Evolutionary conservation across 2,888 invertebrate genomes (phyloP).

Genomic region (Andrena hattorfiana): DNA sequence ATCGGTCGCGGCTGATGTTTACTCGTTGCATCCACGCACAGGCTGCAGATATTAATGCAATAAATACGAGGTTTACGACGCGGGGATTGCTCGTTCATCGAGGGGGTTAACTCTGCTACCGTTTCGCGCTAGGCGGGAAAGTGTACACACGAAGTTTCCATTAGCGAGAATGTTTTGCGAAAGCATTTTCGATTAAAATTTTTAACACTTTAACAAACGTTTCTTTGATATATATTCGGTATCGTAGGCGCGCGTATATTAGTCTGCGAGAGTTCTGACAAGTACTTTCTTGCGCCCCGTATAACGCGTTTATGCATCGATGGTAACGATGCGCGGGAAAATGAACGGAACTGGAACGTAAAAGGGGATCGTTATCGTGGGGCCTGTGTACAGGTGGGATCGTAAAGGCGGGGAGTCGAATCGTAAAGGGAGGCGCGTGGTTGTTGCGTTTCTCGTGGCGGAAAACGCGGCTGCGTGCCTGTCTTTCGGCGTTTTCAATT

Average conservation of each 20-base stretch:
- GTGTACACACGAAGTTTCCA: neutral
- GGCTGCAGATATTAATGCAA: conserved; percentile 34
- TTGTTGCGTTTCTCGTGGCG: conserved; percentile 8
- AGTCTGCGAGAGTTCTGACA: neutral
- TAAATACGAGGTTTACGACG: conserved; percentile 35
- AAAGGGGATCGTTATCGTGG: conserved; percentile 21
- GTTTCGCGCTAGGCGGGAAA: neutral
- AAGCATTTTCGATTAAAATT: neutral
- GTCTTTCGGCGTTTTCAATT: conserved; percentile 29
- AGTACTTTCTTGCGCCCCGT: neutral
- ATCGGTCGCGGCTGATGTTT: conserved; percentile 7
- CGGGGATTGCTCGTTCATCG: conserved; percentile 15
- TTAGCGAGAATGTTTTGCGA: neutral
- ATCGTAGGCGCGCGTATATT: neutral
- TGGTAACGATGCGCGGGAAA: conserved; percentile 23
- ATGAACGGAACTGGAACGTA: conserved; percentile 17
- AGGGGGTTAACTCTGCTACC: neutral
- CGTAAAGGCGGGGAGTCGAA: conserved; percentile 44
- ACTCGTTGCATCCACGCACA: neutral
- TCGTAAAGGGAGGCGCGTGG: conserved; percentile 28
- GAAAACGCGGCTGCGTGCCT: conserved; percentile 17
- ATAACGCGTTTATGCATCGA: conserved; percentile 42
- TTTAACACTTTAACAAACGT: too few relatives aligned
- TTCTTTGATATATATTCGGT: neutral
- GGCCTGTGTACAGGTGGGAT: neutral